Conservation (phyloP, 2,113 vertebrate species). For the Antidorcas marsupialis region DNA sequence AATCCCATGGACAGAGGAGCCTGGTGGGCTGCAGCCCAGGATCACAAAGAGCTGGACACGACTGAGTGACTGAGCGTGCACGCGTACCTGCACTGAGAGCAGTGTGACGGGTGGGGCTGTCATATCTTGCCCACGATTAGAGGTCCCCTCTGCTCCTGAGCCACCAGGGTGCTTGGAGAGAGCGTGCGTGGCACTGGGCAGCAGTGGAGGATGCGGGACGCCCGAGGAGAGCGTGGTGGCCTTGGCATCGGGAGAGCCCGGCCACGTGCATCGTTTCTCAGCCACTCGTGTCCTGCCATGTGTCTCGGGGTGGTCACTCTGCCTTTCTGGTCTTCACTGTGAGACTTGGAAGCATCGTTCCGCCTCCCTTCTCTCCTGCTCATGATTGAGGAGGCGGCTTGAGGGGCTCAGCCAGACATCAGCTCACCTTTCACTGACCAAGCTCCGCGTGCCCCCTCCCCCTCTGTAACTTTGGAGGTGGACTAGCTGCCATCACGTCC, state of each 20-base stretch:
- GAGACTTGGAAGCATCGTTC: not conserved
- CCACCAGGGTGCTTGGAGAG: not conserved
- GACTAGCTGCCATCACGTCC: not conserved
- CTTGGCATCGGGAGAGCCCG: fast-evolving
- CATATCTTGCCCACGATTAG: no score
- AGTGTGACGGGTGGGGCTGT: fast-evolving
- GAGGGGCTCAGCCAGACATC: not conserved
- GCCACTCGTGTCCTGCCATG: not conserved
- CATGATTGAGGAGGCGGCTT: not conserved
- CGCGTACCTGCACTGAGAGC: no score
- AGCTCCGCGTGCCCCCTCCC: not conserved
- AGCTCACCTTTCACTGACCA: not conserved
- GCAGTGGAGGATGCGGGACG: fast-evolving
- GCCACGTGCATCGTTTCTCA: not conserved
- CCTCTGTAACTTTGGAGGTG: not conserved
- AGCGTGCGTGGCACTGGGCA: fast-evolving
- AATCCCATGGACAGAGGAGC: not conserved
- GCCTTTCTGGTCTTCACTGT: not conserved
- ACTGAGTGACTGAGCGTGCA: not conserved
- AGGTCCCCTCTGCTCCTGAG: not conserved
- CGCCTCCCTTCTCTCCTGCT: not conserved
- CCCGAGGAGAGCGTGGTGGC: no score
- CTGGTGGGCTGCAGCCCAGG: not conserved
- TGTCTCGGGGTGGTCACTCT: not conserved
- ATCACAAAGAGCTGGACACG: not conserved